Evolutionary conservation across 2,888 invertebrate species (phyloP), one percentile per base, ranked within the genome.

Genomic region (Yponomeuta plumbellus): DNA sequence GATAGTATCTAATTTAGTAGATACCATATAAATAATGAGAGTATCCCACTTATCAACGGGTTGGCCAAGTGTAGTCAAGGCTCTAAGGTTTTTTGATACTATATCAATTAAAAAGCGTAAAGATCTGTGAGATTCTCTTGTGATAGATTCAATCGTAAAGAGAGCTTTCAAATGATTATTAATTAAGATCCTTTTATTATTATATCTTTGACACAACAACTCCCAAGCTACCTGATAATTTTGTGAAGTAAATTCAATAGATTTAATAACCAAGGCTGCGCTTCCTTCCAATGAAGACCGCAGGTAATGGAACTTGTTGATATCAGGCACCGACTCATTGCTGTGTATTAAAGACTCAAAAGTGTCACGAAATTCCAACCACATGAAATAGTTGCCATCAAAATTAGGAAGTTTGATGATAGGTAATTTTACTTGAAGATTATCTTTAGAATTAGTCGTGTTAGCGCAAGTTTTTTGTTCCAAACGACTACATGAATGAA

Each of bases 261-360:
- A 56, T 56, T 56, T 56, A 11, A 56, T 56, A 11, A 56, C 56
- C 6, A 11, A 17, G 17, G 56, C 6, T 17, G 56, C 56, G 17
- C 56, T 56, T 6, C 56, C 56, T 56, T 56, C 56, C 17, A 56
- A 20, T 56, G 56, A 56, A 56, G 17, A n/a, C n/a, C n/a, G n/a
- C n/a, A n/a, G n/a, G n/a, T n/a, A n/a, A n/a, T n/a, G n/a, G n/a
- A n/a, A n/a, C 20, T 56, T 56, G 20, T 56, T 56, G 17, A 56
- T 56, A 11, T 56, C 56, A 6, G 56, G 56, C 17, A 56, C 13
- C 10, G 56, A 56, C 56, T 56, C 56, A 20, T 56, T 56, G 6
- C 17, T 56, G 17, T 56, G 56, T n/a, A 56, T 56, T 23, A 61
- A 61, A 5, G 61, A 61, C 61, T 61, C 61, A 22, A 39, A 39